These are phyloP conservation scores for Meloidogyne hapla DNA, from an alignment of 1,140 invertebrate species.

Conservation along the genomic window DNA sequence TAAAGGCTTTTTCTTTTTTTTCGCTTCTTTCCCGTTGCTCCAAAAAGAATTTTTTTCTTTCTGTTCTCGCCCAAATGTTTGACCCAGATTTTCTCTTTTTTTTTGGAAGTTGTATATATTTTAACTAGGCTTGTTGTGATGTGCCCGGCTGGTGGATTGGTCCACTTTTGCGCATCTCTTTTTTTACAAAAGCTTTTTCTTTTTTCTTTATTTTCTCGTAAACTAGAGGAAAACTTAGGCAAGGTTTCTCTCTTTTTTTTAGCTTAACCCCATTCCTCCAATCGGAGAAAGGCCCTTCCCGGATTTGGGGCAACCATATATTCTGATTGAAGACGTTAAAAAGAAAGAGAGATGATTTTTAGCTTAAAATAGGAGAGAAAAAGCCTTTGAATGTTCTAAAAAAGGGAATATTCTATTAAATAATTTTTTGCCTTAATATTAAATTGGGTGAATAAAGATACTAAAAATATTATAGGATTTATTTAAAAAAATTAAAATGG, in stretches of 20 bases:
- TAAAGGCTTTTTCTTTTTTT: neutral
- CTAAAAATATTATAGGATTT: neutral
- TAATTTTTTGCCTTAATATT: neutral
- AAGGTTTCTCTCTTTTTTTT: too few relatives aligned
- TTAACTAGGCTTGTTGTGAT: neutral
- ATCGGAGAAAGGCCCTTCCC: neutral
- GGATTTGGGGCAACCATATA: slow-evolving; percentile 4
- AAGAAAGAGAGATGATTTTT: neutral
- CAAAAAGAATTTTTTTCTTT: neutral
- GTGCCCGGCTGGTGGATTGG: neutral
- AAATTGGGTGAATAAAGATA: neutral
- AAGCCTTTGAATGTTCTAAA: neutral
- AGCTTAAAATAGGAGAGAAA: neutral
- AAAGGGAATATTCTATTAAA: neutral
- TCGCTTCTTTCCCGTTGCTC: neutral
- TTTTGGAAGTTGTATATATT: neutral
- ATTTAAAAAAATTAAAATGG: too few relatives aligned
- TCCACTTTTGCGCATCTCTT: slow-evolving; percentile 1
- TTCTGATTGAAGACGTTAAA: neutral
- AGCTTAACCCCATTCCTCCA: neutral
- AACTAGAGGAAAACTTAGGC: too few relatives aligned
- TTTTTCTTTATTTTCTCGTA: neutral
- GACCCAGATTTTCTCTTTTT: neutral
- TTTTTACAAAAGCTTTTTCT: neutral
- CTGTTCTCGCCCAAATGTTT: neutral